Evolutionary conservation across 2,797 vertebrate genomes (phyloP).

Genomic region (Gallinago stenura): DNA sequence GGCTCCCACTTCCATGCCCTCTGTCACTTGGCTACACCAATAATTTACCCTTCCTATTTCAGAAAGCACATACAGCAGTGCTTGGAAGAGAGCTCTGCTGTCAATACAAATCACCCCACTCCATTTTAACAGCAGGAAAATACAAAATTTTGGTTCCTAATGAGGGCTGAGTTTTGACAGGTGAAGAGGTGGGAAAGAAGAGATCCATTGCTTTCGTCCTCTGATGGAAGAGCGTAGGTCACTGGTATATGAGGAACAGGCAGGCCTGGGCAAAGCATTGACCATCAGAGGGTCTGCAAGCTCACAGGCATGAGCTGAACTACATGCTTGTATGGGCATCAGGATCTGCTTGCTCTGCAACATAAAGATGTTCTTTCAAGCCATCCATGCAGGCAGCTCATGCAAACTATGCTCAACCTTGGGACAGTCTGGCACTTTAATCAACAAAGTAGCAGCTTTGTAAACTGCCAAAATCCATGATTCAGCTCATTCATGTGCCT

Average conservation of each 20-base stretch:
- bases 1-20: background rate
- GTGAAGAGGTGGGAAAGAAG: background rate
- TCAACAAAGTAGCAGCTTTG: background rate
- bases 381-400: background rate
- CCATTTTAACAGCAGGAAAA: background rate
- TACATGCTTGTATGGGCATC: background rate
- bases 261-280: background rate
- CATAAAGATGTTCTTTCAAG: background rate
- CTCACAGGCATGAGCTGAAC: background rate
- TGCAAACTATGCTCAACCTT: background rate
- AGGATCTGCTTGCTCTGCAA: background rate
- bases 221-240: background rate
- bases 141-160: background rate
- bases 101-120: background rate
- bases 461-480: background rate
- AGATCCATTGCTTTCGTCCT: accelerated
- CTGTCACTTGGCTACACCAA: accelerated
- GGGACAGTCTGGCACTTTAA: background rate
- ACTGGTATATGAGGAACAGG: background rate
- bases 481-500: no score
- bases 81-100: background rate
- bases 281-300: background rate
- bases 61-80: background rate
- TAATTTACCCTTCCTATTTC: background rate
- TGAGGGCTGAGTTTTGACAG: background rate